Evolutionary conservation across 2,797 vertebrate species (phyloP).

Genomic region (Tauraco hartlaubi): DNA sequence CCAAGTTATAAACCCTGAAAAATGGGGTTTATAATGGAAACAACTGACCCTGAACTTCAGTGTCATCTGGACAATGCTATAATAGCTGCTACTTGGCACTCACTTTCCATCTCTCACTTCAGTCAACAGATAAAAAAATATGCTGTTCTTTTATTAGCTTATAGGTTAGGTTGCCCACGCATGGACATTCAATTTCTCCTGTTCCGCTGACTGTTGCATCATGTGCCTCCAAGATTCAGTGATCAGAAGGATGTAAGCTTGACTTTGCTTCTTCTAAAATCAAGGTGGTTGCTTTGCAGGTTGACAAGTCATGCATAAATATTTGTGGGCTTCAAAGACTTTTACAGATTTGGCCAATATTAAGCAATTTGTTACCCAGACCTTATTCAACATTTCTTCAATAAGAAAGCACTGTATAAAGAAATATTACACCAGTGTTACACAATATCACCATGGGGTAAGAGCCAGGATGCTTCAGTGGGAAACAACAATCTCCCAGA

Average conservation of each 20-base stretch:
- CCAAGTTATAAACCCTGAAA: conserved; percentile 51
- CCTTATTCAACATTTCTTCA: not conserved
- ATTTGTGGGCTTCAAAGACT: not conserved
- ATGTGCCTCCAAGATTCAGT: not conserved
- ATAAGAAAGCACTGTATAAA: not conserved
- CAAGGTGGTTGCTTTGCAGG: not conserved
- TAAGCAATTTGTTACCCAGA: not conserved
- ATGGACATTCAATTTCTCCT: not conserved
- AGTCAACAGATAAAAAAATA: not conserved
- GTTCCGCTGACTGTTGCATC: not conserved
- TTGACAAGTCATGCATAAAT: not conserved
- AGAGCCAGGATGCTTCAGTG: not conserved
- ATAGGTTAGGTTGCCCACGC: not conserved
- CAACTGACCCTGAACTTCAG: conserved; percentile 60
- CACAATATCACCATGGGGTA: not conserved
- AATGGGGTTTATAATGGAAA: conserved; percentile 58
- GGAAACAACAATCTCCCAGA: not conserved
- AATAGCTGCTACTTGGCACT: conserved; percentile 33
- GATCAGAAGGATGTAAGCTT: not conserved
- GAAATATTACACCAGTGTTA: not conserved
- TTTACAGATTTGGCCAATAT: not conserved
- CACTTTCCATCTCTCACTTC: conserved; percentile 26
- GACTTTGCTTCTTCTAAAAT: not conserved
- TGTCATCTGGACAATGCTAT: conserved; percentile 9
- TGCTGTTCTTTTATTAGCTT: conserved; percentile 10